phyloP scores from a whole-genome alignment of 1,140 invertebrate genomes.

The Ctenoplectra terminalis region DNA sequence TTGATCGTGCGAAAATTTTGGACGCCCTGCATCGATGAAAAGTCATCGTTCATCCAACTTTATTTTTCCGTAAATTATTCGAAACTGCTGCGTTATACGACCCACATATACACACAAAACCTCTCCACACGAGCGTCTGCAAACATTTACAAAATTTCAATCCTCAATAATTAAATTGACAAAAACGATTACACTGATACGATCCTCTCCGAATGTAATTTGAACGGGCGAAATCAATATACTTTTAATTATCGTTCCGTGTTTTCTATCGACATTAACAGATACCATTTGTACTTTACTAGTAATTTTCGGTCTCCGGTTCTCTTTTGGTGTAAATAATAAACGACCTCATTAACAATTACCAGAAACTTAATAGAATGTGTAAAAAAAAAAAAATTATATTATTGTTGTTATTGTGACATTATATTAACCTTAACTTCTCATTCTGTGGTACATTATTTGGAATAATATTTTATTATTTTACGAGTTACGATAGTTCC shows the following conservation, averaged over 20 bases:
- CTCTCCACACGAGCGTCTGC: background rate
- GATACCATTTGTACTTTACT: too few species aligned
- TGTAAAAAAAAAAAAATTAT: too few species aligned
- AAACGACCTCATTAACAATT: background rate
- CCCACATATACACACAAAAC: background rate
- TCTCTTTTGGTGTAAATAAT: background rate
- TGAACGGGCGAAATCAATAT: background rate
- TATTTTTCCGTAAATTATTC: background rate
- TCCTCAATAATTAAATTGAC: constrained; percentile 35
- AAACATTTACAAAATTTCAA: constrained; percentile 28
- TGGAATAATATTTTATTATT: too few species aligned
- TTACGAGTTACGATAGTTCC: too few species aligned
- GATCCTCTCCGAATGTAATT: constrained; percentile 22
- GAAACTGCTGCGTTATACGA: background rate
- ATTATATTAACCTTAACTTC: too few species aligned
- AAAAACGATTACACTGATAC: constrained; percentile 26
- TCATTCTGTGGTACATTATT: too few species aligned
- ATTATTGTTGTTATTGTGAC: too few species aligned
- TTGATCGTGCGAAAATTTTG: background rate
- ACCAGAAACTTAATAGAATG: too few species aligned
- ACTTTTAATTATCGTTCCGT: constrained; percentile 41
- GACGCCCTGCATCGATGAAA: background rate
- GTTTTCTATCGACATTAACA: background rate
- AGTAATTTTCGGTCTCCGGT: too few species aligned
- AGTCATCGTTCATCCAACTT: background rate